Base-by-base conservation (phyloP, 2,888 invertebrate genomes). In the Choreutis nemorana region DNA sequence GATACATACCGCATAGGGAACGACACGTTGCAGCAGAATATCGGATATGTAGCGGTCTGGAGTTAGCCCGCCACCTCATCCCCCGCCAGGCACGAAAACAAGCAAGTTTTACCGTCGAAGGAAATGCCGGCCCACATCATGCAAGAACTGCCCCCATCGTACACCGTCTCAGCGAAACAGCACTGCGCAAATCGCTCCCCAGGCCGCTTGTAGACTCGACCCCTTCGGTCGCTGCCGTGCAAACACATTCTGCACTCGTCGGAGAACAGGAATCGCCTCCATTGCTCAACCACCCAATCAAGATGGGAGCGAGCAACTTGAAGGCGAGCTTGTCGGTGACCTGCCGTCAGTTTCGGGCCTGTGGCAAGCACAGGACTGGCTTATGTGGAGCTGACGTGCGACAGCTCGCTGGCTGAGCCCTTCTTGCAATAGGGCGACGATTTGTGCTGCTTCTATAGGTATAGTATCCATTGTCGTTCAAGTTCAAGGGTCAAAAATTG, bases 211-310 rank as follows among this genome's bases (percentile, higher is more conserved):
- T 34, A 37, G n/a, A 14, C 25, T 14, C 25, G 25, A n/a, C 13
- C 29, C 30, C 37, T 24, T 16, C 32, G 14, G 29, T 33, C 31
- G 14, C 29, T 35, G 26, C 33, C 32, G 30, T 31, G 31, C 11
- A 35, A 13, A 24, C 29, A 37, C 26, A 37, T 23, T 31, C 30
- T 28, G 22, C 27, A 14, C 16, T 35, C 31, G 26, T 37, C 31
- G n/a, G 29, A 20, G 30, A 34, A 34, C 28, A 36, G 23, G 15
- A 32, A 26, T 6, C 12, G 8, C 6, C 31, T 7, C 25, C 30
- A 30, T 32, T 36, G 33, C 26, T 29, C 34, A 20, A 35, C 16
- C 24, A 31, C 34, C 37, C 37, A 36, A 36, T 40, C 29, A 5
- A 20, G 23, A 14, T 39, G 31, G 10, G 26, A 27, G 20, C 26